A percentile compares a stretch with the other conserved stretches of the same genome.
These are phyloP conservation scores for Threskiornis aethiopicus DNA, from an alignment of 2,797 vertebrate genomes.

Conservation along the genomic window DNA sequence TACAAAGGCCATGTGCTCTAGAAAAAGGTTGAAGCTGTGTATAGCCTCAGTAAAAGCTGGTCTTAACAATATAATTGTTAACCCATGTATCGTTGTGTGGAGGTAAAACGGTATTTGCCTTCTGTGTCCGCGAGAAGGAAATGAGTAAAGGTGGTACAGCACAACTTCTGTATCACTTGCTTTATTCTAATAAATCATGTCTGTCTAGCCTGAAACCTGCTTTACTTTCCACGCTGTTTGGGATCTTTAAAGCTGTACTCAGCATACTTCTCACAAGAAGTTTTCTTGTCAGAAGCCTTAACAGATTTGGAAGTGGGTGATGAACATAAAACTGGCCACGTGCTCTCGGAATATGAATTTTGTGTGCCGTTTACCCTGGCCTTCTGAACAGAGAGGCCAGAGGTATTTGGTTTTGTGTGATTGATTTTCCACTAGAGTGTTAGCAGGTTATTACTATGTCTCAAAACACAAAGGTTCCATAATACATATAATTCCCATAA, in stretches of 20 bases:
- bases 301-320: background rate
- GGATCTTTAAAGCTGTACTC: background rate
- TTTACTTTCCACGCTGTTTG: fast-evolving
- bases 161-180: background rate
- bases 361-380: background rate
- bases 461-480: background rate
- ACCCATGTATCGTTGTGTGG: fast-evolving
- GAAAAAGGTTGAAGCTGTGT: background rate
- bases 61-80: background rate
- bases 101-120: background rate
- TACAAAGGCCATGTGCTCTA: background rate
- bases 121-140: background rate
- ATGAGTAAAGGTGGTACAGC: fast-evolving
- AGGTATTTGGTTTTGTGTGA: background rate
- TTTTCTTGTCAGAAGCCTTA: background rate
- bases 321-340: background rate
- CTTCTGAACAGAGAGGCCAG: background rate
- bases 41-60: background rate
- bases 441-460: background rate
- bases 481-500: background rate
- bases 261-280: background rate
- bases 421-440: background rate
- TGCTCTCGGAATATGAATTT: background rate
- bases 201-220: background rate
- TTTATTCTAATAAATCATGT: background rate